A percentile compares a stretch with the other conserved stretches of the same genome.
phyloP scores from a whole-genome alignment of 2,888 invertebrate species.

The Marasmarcha lunaedactyla region DNA sequence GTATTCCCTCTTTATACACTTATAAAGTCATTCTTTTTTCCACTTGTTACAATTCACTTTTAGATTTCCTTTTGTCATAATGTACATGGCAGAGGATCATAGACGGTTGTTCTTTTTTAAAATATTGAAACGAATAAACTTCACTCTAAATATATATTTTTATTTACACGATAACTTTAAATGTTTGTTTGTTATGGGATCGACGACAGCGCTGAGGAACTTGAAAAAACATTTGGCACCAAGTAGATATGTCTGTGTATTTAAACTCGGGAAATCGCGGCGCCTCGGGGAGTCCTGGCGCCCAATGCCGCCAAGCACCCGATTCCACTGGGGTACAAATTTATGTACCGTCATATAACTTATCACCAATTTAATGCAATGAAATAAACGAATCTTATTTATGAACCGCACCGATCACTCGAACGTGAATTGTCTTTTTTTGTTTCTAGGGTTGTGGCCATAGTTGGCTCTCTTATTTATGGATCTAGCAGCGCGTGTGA shows the following conservation, averaged over 20 bases:
- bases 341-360: conserved; percentile 68
- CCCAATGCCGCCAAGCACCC: conserved; percentile 22
- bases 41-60: conserved; percentile 68
- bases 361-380: conserved; percentile 67
- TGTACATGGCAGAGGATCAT: too few relatives aligned
- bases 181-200: too few relatives aligned
- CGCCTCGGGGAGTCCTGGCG: conserved; percentile 20
- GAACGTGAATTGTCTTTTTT: conserved; percentile 52
- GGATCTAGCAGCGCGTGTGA: conserved; percentile 64
- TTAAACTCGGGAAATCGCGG: conserved; percentile 25
- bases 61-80: too few relatives aligned
- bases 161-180: too few relatives aligned
- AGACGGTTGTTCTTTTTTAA: too few relatives aligned
- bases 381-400: conserved; percentile 63
- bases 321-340: conserved; percentile 44
- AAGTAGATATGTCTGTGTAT: background rate
- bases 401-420: conserved; percentile 55
- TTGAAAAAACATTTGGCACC: conserved; percentile 44
- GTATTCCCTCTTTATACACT: conserved; percentile 69
- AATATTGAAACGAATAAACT: too few relatives aligned
- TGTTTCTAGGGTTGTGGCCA: conserved; percentile 45
- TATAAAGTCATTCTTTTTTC: conserved; percentile 65
- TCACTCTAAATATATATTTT: too few relatives aligned
- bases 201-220: background rate
- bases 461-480: conserved; percentile 60